These are phyloP conservation scores for Linnaemya tessellans DNA, from an alignment of 2,888 invertebrate genomes.

Conservation along the genomic window DNA sequence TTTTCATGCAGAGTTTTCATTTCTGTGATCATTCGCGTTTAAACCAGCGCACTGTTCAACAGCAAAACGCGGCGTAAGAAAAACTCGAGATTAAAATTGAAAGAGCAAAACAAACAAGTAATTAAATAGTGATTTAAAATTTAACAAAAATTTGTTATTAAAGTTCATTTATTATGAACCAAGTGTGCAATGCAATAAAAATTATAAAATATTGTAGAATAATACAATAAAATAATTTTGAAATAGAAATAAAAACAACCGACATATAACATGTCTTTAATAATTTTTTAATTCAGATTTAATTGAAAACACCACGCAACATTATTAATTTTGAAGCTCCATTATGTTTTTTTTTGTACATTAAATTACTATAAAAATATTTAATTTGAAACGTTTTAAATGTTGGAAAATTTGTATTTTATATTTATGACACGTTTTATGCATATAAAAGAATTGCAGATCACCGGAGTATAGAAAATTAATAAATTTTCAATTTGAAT, in stretches of 20 bases:
- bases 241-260: not conserved
- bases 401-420: not conserved
- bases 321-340: not conserved
- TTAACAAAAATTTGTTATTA: slow-evolving; percentile 5
- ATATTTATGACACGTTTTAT: not conserved
- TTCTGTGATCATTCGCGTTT: slow-evolving; percentile 79
- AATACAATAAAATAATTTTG: slow-evolving; percentile 2
- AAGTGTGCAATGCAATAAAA: not conserved
- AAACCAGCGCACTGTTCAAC: slow-evolving; percentile 75
- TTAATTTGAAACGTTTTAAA: not conserved
- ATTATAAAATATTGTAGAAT: slow-evolving; percentile 3
- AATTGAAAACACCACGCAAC: slow-evolving; percentile 1
- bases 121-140: slow-evolving; percentile 50
- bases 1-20: slow-evolving; percentile 81
- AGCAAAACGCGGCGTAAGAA: slow-evolving; percentile 74
- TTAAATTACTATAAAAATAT: not conserved
- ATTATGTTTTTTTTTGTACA: not conserved
- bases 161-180: not conserved
- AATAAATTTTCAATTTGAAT: not conserved
- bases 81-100: slow-evolving; percentile 40
- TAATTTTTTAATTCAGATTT: not conserved
- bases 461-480: not conserved
- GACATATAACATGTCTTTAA: not conserved
- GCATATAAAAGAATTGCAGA: not conserved
- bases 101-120: slow-evolving; percentile 36